phyloP scores from a whole-genome alignment of 2,888 invertebrate genomes.

The Reticulitermes lucifugus region DNA sequence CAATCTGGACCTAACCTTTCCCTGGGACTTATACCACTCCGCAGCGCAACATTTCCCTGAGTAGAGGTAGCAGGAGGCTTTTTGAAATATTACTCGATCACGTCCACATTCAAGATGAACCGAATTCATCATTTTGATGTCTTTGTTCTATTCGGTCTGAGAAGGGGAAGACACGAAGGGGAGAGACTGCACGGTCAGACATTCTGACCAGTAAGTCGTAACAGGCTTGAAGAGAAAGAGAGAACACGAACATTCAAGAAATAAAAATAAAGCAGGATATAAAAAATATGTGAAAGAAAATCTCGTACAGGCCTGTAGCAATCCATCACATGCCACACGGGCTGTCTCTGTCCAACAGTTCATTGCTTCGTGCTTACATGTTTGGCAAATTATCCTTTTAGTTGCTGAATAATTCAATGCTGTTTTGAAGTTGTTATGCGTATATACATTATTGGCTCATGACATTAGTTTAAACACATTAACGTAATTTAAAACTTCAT shows the following conservation, averaged over 20 bases:
- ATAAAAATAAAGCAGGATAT: background rate
- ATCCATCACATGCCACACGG: constrained; percentile 28
- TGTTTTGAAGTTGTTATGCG: background rate
- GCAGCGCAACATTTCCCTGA: constrained; percentile 4
- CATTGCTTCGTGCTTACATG: background rate
- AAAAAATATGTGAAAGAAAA: constrained; percentile 20
- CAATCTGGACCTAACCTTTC: background rate
- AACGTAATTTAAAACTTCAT: too few species aligned
- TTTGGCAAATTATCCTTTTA: background rate
- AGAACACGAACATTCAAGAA: constrained; percentile 21
- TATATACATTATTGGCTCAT: background rate
- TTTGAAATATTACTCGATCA: constrained; percentile 67
- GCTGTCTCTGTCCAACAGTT: constrained; percentile 17
- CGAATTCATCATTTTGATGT: constrained; percentile 67
- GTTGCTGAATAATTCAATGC: background rate
- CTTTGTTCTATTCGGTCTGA: constrained; percentile 62
- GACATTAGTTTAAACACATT: background rate
- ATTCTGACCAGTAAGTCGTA: constrained; percentile 23
- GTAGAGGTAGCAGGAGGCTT: constrained; percentile 3
- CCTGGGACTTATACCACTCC: constrained; percentile 16
- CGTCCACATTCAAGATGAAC: constrained; percentile 67
- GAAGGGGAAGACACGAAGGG: background rate
- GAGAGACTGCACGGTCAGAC: constrained; percentile 7
- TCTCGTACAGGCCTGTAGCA: constrained; percentile 32
- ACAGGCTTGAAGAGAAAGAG: constrained; percentile 29